These are phyloP conservation scores for Orius insidiosus DNA, from an alignment of 1,140 invertebrate species.

Conservation along the genomic window DNA sequence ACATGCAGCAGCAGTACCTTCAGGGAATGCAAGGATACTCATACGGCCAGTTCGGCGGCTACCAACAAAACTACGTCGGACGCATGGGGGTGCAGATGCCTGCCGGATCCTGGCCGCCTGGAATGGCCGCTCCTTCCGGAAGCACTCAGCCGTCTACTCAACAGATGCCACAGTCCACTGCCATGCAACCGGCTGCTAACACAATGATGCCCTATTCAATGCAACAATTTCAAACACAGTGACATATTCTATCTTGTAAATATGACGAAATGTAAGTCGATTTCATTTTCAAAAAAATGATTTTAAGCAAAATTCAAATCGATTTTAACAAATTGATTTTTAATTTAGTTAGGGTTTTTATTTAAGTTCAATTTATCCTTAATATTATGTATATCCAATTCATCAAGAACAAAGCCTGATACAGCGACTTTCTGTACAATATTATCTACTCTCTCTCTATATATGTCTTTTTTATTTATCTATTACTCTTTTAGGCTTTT, in stretches of 20 bases:
- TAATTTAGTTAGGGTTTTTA: too few species aligned
- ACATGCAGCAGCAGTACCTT: constrained; percentile 45
- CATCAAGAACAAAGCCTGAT: too few species aligned
- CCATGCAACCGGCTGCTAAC: constrained; percentile 33
- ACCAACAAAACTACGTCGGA: constrained; percentile 29
- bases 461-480: too few species aligned
- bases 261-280: not conserved
- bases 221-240: constrained; percentile 54
- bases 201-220: constrained; percentile 55
- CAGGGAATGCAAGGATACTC: constrained; percentile 37
- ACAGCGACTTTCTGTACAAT: too few species aligned
- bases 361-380: too few species aligned
- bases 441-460: too few species aligned
- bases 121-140: constrained; percentile 17
- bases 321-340: too few species aligned
- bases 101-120: constrained; percentile 19
- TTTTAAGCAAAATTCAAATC: too few species aligned
- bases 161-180: constrained; percentile 21
- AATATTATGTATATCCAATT: too few species aligned
- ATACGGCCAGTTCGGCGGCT: constrained; percentile 26
- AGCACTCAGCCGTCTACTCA: constrained; percentile 24
- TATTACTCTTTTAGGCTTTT: too few species aligned
- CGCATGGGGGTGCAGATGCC: constrained; percentile 29
- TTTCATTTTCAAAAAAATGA: too few species aligned
- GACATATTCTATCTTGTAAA: constrained; percentile 6